phyloP scores from a whole-genome alignment of 2,888 invertebrate species.

The Parasteatoda lunata region DNA sequence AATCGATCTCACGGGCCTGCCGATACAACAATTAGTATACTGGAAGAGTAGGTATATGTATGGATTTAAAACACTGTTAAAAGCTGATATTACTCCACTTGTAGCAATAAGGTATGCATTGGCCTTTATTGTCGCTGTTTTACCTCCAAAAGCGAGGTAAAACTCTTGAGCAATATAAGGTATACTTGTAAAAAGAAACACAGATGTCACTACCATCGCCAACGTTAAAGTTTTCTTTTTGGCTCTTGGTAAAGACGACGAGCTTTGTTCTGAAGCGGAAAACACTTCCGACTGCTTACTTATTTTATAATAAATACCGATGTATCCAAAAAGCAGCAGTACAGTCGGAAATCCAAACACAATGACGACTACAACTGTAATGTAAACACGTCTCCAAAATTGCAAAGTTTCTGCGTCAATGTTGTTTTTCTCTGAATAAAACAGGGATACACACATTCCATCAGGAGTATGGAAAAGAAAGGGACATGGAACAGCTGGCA shows the following conservation, averaged over 20 bases:
- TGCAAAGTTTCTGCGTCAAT: constrained; percentile 14
- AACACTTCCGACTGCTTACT: constrained; percentile 43
- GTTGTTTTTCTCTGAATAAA: constrained; percentile 37
- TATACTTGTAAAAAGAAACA: constrained; percentile 45
- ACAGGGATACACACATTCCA: not conserved
- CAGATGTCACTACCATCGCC: constrained; percentile 70
- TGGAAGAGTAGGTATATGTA: constrained; percentile 66
- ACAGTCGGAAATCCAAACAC: constrained; percentile 45
- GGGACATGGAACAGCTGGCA: constrained; percentile 43
- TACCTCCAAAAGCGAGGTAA: constrained; percentile 53
- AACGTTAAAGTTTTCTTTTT: constrained; percentile 75
- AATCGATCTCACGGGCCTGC: not conserved
- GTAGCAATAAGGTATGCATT: constrained; percentile 53
- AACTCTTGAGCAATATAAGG: constrained; percentile 61
- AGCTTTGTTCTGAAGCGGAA: constrained; percentile 17
- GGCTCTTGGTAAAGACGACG: constrained; percentile 72
- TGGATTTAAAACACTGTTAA: constrained; percentile 68
- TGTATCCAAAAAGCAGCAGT: constrained; percentile 30
- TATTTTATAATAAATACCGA: constrained; percentile 27
- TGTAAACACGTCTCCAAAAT: constrained; percentile 44
- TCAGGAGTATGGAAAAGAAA: constrained; percentile 36
- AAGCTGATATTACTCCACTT: constrained; percentile 65
- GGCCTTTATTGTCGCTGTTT: not conserved
- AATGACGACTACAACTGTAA: constrained; percentile 42
- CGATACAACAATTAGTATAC: constrained; percentile 29